Evolutionary conservation across 2,888 invertebrate genomes (phyloP).

Genomic region (Lepidocyrtoides sp.): DNA sequence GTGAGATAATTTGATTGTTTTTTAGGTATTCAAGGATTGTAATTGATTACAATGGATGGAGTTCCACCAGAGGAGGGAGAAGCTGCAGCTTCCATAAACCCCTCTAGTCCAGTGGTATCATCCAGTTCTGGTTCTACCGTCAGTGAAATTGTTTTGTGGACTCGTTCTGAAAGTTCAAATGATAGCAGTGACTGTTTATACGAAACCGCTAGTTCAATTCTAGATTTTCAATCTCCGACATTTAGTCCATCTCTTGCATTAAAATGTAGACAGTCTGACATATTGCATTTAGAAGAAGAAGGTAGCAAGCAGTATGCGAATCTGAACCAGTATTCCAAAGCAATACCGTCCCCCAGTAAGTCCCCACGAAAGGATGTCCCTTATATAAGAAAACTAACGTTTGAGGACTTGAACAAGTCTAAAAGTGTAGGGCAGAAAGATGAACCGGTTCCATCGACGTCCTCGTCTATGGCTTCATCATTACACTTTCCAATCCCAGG

Average conservation of each 20-base stretch:
- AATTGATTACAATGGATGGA: neutral
- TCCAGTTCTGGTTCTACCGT: constrained; percentile 4
- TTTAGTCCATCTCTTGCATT: constrained; percentile 77
- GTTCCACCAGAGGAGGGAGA: neutral
- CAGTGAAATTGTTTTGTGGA: constrained; percentile 30
- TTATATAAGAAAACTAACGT: neutral
- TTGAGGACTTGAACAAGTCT: neutral
- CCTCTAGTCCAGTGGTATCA: constrained; percentile 12
- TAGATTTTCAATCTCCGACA: constrained; percentile 72
- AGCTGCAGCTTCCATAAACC: neutral
- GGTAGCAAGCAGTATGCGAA: constrained; percentile 75
- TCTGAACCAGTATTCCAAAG: constrained; percentile 77
- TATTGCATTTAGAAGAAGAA: neutral
- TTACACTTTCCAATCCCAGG: constrained; percentile 83
- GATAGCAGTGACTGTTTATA: constrained; percentile 13
- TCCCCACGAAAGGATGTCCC: constrained; percentile 63
- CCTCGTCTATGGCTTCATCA: neutral
- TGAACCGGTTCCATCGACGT: constrained; percentile 23
- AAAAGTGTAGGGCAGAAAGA: neutral
- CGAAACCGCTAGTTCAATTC: constrained; percentile 40
- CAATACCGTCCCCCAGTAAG: constrained; percentile 67
- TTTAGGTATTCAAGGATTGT: too few relatives aligned
- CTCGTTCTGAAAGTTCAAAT: constrained; percentile 3
- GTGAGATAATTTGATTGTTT: too few relatives aligned
- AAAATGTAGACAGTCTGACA: constrained; percentile 30